Percentiles rank a stretch among this genome's conserved stretches.
phyloP scores from a whole-genome alignment of 2,797 vertebrate genomes.

The Leuciscus waleckii region DNA sequence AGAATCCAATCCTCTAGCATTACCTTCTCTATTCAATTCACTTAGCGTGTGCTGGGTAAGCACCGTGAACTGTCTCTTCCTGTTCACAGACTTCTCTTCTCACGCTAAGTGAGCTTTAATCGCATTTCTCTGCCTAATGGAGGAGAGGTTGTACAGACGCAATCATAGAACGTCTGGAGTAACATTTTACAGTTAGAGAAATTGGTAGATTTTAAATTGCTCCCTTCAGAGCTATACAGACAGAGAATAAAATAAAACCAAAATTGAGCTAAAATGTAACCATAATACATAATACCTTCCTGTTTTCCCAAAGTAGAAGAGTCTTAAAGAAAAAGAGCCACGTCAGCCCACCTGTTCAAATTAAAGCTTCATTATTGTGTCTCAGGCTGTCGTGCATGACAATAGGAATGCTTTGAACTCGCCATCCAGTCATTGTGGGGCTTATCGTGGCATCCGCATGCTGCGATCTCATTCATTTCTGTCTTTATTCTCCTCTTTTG shows the following conservation, averaged over 20 bases:
- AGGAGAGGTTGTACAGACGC: constrained; percentile 7
- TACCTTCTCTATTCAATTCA: constrained; percentile 30
- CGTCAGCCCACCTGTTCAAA: constrained; percentile 27
- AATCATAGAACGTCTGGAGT: not conserved
- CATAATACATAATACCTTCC: not conserved
- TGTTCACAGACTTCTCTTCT: constrained; percentile 31
- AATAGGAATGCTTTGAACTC: constrained; percentile 53
- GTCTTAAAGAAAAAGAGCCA: not conserved
- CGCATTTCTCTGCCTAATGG: constrained; percentile 35
- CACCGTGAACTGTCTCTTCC: constrained; percentile 2
- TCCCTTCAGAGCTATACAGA: not conserved
- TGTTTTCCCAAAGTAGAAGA: not conserved
- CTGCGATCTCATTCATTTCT: constrained; percentile 56
- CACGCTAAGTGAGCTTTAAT: constrained; percentile 46
- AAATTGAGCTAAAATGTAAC: not conserved
- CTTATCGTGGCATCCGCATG: constrained; percentile 45
- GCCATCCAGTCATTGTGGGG: constrained; percentile 59
- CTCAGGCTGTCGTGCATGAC: constrained; percentile 25
- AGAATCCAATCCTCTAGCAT: constrained; percentile 46
- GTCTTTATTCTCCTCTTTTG: constrained; percentile 50
- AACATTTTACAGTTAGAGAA: not conserved
- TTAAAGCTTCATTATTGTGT: constrained; percentile 31
- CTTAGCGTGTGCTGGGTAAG: constrained; percentile 23
- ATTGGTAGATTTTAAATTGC: not conserved
- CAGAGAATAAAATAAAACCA: not conserved